These are phyloP conservation scores for Tokudaia muenninki DNA, from an alignment of 2,797 vertebrate genomes.

Conservation along the genomic window DNA sequence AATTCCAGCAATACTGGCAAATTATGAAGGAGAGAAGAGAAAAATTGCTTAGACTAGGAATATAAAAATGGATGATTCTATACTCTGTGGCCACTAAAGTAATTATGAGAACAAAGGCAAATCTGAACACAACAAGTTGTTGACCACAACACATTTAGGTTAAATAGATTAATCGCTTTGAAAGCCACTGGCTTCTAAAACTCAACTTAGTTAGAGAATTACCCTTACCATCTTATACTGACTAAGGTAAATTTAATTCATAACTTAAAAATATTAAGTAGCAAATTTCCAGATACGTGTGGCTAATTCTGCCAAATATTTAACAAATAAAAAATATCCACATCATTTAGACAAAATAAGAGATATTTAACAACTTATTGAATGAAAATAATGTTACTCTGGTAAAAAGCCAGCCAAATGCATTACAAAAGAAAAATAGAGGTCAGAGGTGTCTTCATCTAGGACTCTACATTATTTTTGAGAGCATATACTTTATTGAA, in stretches of 20 bases:
- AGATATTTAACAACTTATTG: conserved; percentile 45
- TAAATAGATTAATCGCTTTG: conserved; percentile 10
- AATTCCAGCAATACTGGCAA: background rate
- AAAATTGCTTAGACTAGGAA: conserved; percentile 12
- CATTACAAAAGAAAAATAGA: background rate
- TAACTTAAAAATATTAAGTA: background rate
- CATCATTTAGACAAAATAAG: conserved; percentile 5
- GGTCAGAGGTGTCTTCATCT: background rate
- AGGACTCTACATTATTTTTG: background rate
- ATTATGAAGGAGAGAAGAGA: background rate
- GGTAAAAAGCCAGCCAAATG: conserved; percentile 20
- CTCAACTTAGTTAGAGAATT: background rate
- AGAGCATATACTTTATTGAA: background rate
- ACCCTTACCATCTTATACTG: background rate
- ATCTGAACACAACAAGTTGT: background rate
- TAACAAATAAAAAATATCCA: conserved; percentile 42
- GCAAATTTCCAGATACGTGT: background rate
- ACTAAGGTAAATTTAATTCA: conserved; percentile 40
- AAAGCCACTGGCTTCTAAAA: conserved; percentile 13
- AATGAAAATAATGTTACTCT: background rate
- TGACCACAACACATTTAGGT: background rate
- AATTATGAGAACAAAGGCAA: background rate
- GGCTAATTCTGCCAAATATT: background rate
- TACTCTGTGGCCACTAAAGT: background rate
- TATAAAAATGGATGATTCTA: background rate